Base-by-base conservation (phyloP, 1,140 invertebrate species). In the Bombus vancouverensis region DNA sequence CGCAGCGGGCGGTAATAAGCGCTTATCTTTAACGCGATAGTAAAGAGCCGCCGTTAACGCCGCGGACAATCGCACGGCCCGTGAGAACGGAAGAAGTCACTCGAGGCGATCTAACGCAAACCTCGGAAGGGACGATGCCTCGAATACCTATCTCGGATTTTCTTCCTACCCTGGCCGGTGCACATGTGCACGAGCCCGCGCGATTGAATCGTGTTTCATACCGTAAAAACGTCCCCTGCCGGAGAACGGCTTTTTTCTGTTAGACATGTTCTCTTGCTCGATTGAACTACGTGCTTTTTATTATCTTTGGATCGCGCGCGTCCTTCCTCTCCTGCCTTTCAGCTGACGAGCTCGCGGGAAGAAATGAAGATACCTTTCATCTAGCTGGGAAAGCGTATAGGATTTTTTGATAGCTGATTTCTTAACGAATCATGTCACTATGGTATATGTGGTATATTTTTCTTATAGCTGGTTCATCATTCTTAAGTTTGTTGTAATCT, bases 1-100 rank as follows among this genome's bases (percentile, higher is more conserved):
- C 89, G 42, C 89, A 85, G 84, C 87, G 84, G 89, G 90, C 81
- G 75, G 90, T 90, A 91, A 91, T 91, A 91, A 91, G 90, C 81
- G 89, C 89, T 91, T 90, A 91, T 91, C 90, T 91, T 91, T 91
- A 90, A 90, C 89, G 83, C 86, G 89, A 90, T 90, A 88, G 83
- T 83, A 90, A 90, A 90, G 89, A 85, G 86, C 86, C 88, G 89
- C 86, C 86, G 88, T 90, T 90, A 88, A 90, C 82, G 66, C 82
- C 83, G 75, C 79, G 89, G 79, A 90, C 89, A 90, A 90, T 90
- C 89, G 28, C 59, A 83, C 47, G 78, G 74, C 66, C 81, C 89
- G 88, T 90, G 88, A 90, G 89, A 90, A 83, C 89, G 89, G 82
- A 90, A 90, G 86, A 83, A 90, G 82, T 88, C 88, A 90, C 88